Conservation (phyloP, 2,888 invertebrate species). For the Tenthredo scrophulariae region DNA sequence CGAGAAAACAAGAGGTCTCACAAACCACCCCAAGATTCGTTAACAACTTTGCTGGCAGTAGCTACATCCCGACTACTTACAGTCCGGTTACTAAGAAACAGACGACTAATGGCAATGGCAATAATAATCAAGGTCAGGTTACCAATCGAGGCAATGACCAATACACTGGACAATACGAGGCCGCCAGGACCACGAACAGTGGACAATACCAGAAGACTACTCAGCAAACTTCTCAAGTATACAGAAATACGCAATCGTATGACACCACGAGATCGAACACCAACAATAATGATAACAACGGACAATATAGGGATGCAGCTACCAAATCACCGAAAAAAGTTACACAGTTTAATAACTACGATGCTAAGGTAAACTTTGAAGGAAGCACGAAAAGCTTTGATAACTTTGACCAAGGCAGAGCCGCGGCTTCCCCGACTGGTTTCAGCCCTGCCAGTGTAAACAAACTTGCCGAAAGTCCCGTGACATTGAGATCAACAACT, state of each 20-base stretch:
- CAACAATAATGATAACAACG: constrained; percentile 34
- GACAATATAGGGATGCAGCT: constrained; percentile 67
- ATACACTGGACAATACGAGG: constrained; percentile 53
- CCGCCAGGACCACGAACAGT: constrained; percentile 56
- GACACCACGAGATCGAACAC: constrained; percentile 31
- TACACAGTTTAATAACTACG: constrained; percentile 69
- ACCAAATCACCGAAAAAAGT: constrained; percentile 72
- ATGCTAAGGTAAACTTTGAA: constrained; percentile 70
- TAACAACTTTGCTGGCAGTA: constrained; percentile 79
- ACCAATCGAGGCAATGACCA: constrained; percentile 58
- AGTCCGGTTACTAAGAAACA: constrained; percentile 72
- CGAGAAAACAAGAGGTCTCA: constrained; percentile 71
- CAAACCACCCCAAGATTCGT: constrained; percentile 60
- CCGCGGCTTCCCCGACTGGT: constrained; percentile 70
- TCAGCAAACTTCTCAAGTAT: constrained; percentile 18
- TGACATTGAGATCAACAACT: constrained; percentile 68
- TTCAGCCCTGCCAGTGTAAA: constrained; percentile 76
- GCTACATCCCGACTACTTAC: constrained; percentile 79
- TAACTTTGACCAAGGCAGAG: constrained; percentile 68
- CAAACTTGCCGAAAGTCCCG: constrained; percentile 72
- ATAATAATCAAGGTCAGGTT: constrained; percentile 58
- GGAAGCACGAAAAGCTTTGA: constrained; percentile 66
- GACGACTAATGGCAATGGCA: constrained; percentile 46
- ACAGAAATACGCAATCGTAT: constrained; percentile 32
- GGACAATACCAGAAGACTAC: constrained; percentile 67